A percentile compares a stretch with the other conserved stretches of the same genome.
Conservation (phyloP, 1,140 invertebrate species). For the Schlechtendalia chinensis region DNA sequence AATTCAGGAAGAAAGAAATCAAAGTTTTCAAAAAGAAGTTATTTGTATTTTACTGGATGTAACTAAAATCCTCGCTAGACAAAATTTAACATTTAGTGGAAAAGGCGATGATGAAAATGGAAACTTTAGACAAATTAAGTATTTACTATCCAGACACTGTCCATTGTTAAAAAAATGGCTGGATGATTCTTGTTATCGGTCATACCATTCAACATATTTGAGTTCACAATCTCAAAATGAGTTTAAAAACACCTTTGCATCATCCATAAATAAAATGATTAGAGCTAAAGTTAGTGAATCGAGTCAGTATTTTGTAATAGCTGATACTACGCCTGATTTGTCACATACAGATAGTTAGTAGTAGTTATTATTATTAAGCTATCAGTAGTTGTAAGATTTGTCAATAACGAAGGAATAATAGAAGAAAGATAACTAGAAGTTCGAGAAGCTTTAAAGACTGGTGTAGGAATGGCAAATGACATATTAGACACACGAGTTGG, state of each 20-base stretch:
- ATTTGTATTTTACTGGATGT: constrained; percentile 16
- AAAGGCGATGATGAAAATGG: constrained; percentile 7
- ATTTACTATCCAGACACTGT: constrained; percentile 31
- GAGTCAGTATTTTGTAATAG: constrained; percentile 15
- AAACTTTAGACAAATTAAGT: constrained; percentile 36
- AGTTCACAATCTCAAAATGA: constrained; percentile 42
- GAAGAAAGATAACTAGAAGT: constrained; percentile 12
- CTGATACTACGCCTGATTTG: constrained; percentile 40
- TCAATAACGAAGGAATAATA: constrained; percentile 13
- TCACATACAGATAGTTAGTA: constrained; percentile 30
- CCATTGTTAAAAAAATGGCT: constrained; percentile 45
- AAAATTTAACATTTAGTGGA: constrained; percentile 35
- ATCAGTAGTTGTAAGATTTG: constrained; percentile 34
- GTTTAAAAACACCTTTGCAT: not conserved
- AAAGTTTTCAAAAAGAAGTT: constrained; percentile 25
- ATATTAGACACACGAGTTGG: constrained; percentile 8
- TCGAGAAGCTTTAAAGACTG: not conserved
- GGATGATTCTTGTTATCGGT: not conserved
- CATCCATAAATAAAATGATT: constrained; percentile 13
- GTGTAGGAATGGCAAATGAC: constrained; percentile 7
- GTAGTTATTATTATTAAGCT: too few relatives aligned
- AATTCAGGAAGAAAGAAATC: constrained; percentile 10
- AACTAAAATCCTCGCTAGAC: not conserved
- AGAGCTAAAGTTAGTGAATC: not conserved
- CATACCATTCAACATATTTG: constrained; percentile 29